phyloP scores from a whole-genome alignment of 2,113 vertebrate genomes.

The Dromaius novaehollandiae region DNA sequence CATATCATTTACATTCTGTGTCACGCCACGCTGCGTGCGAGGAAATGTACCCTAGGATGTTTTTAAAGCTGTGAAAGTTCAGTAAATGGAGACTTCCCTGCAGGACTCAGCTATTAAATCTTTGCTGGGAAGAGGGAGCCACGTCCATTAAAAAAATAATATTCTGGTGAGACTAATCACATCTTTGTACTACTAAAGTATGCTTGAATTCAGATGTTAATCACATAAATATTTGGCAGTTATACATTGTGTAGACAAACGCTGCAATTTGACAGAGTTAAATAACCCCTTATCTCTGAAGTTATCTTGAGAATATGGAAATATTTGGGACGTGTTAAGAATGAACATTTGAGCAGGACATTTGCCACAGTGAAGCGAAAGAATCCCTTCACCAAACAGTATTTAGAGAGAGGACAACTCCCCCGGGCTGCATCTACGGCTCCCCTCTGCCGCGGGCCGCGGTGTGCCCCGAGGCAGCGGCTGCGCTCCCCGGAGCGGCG shows the following conservation, averaged over 20 bases:
- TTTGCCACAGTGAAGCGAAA: background rate
- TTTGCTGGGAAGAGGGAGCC: slow-evolving; percentile 36
- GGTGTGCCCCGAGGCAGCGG: background rate
- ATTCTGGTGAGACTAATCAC: slow-evolving; percentile 58
- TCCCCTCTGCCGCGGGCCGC: rapidly evolving
- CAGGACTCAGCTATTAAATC: slow-evolving; percentile 68
- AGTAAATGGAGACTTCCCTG: slow-evolving; percentile 63
- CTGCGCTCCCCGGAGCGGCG: no score
- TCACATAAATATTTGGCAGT: slow-evolving; percentile 55
- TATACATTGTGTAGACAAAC: background rate
- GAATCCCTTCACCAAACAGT: background rate
- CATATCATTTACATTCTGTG: slow-evolving; percentile 60
- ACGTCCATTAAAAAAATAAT: slow-evolving; percentile 58
- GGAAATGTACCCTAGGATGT: slow-evolving; percentile 51
- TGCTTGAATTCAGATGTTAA: slow-evolving; percentile 56
- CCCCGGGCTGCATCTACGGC: background rate
- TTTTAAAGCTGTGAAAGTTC: slow-evolving; percentile 57
- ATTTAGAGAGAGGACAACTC: background rate
- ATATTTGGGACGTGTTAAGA: slow-evolving; percentile 16
- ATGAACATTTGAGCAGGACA: background rate
- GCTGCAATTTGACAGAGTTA: background rate
- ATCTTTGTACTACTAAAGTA: slow-evolving; percentile 46
- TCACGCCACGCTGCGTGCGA: background rate
- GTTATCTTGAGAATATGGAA: slow-evolving; percentile 50
- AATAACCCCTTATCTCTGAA: slow-evolving; percentile 43